Conservation (phyloP, 2,888 invertebrate species). For the Xiphydria camelus region DNA sequence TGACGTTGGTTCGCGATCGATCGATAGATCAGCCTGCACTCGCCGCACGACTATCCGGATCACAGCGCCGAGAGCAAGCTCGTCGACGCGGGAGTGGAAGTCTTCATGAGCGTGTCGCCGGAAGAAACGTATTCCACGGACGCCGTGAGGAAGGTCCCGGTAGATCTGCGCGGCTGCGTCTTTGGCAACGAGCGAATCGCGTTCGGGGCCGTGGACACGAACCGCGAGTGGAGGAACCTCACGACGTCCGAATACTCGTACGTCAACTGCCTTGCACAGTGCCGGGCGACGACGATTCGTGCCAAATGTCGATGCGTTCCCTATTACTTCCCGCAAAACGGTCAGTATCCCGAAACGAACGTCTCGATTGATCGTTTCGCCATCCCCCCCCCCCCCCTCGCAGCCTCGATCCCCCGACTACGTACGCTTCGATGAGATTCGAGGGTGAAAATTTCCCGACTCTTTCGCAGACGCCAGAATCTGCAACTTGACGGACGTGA, state of each 20-base stretch:
- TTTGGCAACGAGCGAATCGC: conserved; percentile 67
- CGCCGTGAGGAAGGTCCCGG: conserved; percentile 60
- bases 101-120: conserved; percentile 67
- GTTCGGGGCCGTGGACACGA: no score
- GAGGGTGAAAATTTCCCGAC: conserved; percentile 37
- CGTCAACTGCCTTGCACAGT: conserved; percentile 68
- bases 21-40: conserved; percentile 65
- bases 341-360: conserved; percentile 34
- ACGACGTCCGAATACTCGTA: conserved; percentile 63
- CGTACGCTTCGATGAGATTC: no score
- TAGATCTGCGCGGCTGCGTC: conserved; percentile 63
- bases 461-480: conserved; percentile 38
- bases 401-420: no score
- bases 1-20: background rate
- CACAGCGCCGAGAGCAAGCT: conserved; percentile 66
- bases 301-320: conserved; percentile 67
- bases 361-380: no score
- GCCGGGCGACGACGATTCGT: conserved; percentile 59
- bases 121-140: conserved; percentile 67
- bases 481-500: conserved; percentile 61
- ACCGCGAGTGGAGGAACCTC: conserved; percentile 38
- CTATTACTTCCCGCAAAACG: conserved; percentile 60
- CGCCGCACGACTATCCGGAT: conserved; percentile 68
- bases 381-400: no score
- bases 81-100: conserved; percentile 62